Evolutionary conservation across 2,888 invertebrate species (phyloP), one percentile per base, ranked within the genome.

Genomic region (Sclerodermus sp.): DNA sequence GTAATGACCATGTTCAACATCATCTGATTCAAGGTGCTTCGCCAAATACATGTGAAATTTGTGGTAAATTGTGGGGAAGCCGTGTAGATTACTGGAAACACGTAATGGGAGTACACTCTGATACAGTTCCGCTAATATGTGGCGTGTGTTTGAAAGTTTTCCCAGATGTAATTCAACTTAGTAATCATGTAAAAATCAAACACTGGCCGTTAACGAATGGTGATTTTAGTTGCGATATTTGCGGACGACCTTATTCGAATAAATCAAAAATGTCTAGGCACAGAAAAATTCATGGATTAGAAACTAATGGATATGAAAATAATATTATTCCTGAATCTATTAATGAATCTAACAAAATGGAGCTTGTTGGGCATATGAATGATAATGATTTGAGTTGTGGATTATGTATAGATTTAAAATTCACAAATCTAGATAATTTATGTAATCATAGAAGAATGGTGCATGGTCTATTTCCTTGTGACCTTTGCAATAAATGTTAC

Each of bases 401-500:
- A 10, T 63, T 71, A 47, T 78, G 78, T 32, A 53, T 62, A 2
- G 70, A 74, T 13, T 39, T 71, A 2, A 74, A 72, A 34, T 84
- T 83, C 57, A 68, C 77, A 13, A 77, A 71, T 39, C 78, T 82
- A 47, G 81, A 82, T 45, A 82, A 81, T 29, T 79, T 84, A 31
- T 81, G 81, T 53, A 78, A 81, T 46, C 85, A 85, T 60, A 73
- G 83, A 10, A 70, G 82, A 32, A 75, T 78, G 32, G 71, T 78
- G 29, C 85, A 85, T 62, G 80, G 79, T 29, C 80, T 83, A 8
- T 84, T 83, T 60, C 84, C 84, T 5, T 85, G 85, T 60, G 84
- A 85, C 70, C 68, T 85, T 6, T 85, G 85, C 62, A 82, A 81
- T 58, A 85, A 85, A 61, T 84, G 81, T 58, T 85, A 85, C 58